Evolutionary conservation across 2,888 invertebrate genomes (phyloP), one percentile per base, ranked within the genome.

Genomic region (Operophtera brumata): DNA sequence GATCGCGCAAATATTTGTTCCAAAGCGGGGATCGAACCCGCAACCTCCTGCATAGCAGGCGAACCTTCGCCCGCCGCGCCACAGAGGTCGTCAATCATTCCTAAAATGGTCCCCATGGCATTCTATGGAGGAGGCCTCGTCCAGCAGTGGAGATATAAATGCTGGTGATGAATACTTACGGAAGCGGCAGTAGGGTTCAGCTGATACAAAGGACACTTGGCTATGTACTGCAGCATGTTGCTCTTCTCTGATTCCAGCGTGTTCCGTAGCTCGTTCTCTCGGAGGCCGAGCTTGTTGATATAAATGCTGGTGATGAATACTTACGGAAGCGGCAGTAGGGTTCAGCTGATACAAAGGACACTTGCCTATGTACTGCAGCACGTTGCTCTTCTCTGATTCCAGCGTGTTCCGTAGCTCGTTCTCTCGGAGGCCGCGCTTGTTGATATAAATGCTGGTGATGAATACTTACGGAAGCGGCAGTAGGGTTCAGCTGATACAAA

Each of bases 201-300:
- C 56, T 75, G 57, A 10, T 90, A 82, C 7, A 80, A 62, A 0
- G 92, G 91, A 59, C 92, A 92, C 36, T 83, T 80, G 62, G 77
- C 77, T 1, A 91, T 76, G 59, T 91, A 88, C 35, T 86, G 75
- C 0, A 82, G 60, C 40, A 94, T 84, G 20, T 89, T 78, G 0
- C 81, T 72, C 53, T 89, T 93, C 69, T 96, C 93, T 37, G 91
- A 84, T 45, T 92, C 89, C 8, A 99, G 83, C 45, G 92, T 90
- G 57, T 94, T 93, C 12, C 92, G 91, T 26, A 99, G 90, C 42
- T 95, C 94, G 11, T 92, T 91, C 82, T 99, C 99, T 2, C 99
- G n/a, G n/a, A n/a, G n/a, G n/a, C n/a, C n/a, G n/a, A n/a, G n/a
- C 4, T 20, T 20, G 20, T 2, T 20, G n/a, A n/a, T n/a, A n/a